Evolutionary conservation across 2,113 vertebrate species (phyloP), one percentile per base, ranked within the genome.

Genomic region (Gallinago jamesoni): DNA sequence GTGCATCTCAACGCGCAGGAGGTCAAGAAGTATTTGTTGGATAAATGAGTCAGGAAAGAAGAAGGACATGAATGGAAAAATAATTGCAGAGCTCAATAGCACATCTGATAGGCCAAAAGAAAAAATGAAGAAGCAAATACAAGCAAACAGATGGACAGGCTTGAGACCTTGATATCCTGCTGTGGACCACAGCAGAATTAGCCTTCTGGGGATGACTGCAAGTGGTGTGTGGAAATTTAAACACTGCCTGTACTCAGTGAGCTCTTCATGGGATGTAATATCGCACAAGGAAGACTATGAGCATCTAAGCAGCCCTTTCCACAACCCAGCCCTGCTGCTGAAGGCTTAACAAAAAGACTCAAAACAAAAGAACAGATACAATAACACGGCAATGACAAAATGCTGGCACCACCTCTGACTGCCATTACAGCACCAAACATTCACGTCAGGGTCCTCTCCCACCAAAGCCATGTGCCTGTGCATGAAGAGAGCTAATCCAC

Each of bases 41-140:
- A 69, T 90, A 94, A 95, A 87, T 77, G 60, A 95, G 56, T 89
- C 76, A 75, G 48, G 74, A 91, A 91, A 79, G 84, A 47, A 91
- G 62, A 92, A 22, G 48, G 48, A 48, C 60, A 92, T 55, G 2
- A 82, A 87, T 57, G 50, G 48, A 53, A 85, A 87, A 93, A 73
- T 62, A 95, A 89, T 94, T 85, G 47, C 81, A 62, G 78, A 45
- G 37, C 57, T 89, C 30, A 60, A 9, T n/a, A 76, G 56, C 0
- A 0, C 24, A 16, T 48, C 39, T 73, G 48, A 76, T n/a, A 50
- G 48, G 62, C 68, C 45, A 84, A 86, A 76, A 89, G 28, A 24
- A 79, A 89, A 57, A 66, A 47, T 53, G 15, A 8, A 84, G 77
- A 68, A 89, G 25, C 14, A 83, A 93, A 89, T 60, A 39, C 14